Percentiles rank a stretch among this genome's conserved stretches.
These are phyloP conservation scores for Campoplex capitator DNA, from an alignment of 2,888 invertebrate species.

Conservation along the genomic window DNA sequence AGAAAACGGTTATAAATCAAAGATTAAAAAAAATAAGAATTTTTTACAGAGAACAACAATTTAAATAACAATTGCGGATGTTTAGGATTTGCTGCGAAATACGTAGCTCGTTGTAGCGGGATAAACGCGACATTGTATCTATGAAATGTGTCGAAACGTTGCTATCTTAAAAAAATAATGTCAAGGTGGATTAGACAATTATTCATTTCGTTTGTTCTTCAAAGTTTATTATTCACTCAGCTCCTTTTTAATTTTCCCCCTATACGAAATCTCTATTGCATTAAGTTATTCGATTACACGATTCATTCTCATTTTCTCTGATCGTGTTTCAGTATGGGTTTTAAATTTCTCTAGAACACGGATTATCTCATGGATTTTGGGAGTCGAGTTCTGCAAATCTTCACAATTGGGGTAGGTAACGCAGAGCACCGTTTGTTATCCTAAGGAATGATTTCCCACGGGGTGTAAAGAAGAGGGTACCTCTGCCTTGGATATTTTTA, in stretches of 20 bases:
- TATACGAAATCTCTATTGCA: background rate
- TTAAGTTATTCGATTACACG: background rate
- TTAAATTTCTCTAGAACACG: constrained; percentile 11
- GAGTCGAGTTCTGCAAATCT: constrained; percentile 36
- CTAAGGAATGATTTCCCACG: constrained; percentile 71
- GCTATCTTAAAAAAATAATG: background rate
- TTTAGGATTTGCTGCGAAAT: background rate
- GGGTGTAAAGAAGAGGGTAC: constrained; percentile 34
- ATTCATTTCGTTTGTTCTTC: background rate
- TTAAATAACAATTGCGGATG: background rate
- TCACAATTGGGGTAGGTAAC: constrained; percentile 40
- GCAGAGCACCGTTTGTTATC: constrained; percentile 61
- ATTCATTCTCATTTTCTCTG: background rate
- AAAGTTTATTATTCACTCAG: background rate
- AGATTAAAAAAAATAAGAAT: background rate
- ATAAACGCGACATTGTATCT: background rate
- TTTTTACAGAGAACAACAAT: background rate
- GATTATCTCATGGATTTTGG: constrained; percentile 25
- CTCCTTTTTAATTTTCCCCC: background rate
- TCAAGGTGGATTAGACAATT: background rate
- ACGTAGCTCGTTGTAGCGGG: background rate
- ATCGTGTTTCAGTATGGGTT: background rate
- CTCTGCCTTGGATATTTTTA: constrained; percentile 18
- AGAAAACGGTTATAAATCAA: background rate
- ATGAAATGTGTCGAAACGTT: background rate